Evolutionary conservation across 2,113 vertebrate genomes (phyloP).

Genomic region (Gymnocephalus cernua): DNA sequence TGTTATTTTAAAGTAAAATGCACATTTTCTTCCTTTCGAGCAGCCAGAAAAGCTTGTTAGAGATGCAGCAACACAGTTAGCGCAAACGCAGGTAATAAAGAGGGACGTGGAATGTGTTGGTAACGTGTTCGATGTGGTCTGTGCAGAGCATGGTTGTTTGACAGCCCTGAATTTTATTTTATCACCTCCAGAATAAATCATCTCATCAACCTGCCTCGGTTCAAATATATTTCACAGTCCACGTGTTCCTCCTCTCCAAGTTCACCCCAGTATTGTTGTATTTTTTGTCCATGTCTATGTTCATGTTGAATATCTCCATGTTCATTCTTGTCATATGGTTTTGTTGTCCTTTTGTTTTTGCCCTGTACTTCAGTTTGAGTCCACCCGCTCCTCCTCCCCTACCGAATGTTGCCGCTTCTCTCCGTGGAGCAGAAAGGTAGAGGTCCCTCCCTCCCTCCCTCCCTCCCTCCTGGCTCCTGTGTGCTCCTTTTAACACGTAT

Average conservation of each 20-base stretch:
- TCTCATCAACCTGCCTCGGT: constrained; percentile 3
- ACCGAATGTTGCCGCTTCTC: constrained; percentile 98
- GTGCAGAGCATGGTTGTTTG: constrained; percentile 21
- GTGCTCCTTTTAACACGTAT: constrained; percentile 33
- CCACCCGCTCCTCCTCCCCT: constrained; percentile 93
- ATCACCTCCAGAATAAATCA: not conserved
- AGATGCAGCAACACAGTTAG: constrained; percentile 65
- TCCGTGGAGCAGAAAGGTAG: constrained; percentile 99
- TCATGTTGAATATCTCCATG: constrained; percentile 54
- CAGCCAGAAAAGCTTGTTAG: constrained; percentile 64
- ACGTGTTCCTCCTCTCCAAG: not conserved
- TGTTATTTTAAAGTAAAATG: constrained; percentile 6
- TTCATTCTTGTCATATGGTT: constrained; percentile 45
- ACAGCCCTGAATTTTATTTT: not conserved
- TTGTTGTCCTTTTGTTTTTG: constrained; percentile 65
- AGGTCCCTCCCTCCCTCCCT: constrained; percentile 49
- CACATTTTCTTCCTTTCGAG: constrained; percentile 34
- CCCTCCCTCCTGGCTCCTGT: not conserved
- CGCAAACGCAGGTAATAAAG: constrained; percentile 67
- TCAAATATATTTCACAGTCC: constrained; percentile 2
- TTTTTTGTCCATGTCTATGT: constrained; percentile 31
- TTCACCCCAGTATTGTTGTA: constrained; percentile 33
- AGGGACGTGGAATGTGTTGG: not conserved
- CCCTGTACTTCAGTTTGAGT: constrained; percentile 92
- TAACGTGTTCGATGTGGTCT: not conserved